Base-by-base conservation (phyloP, 2,797 vertebrate species). In the Podarcis lilfordi region DNA sequence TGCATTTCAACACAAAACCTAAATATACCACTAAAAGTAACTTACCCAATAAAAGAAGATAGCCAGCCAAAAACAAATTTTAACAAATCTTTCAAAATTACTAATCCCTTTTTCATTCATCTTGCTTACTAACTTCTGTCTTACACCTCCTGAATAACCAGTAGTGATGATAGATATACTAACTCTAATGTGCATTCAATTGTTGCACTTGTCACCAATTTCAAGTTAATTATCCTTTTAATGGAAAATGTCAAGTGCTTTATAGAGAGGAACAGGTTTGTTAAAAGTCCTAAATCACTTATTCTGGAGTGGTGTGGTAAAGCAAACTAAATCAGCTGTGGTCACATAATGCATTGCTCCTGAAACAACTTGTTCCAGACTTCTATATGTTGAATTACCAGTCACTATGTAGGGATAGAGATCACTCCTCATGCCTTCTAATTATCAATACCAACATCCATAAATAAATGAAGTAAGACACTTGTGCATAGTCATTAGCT, bases 21-120 rank as follows among this genome's bases (percentile, higher is more conserved):
- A 81, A 71, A 74, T 35, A 69, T 10, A 77, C 66, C 40, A 82
- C n/a, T 2, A 68, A 40, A 84, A 68, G 29, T 21, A 37, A 9
- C 74, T 91, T 87, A 95, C 87, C 92, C 92, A 94, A 25, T 85
- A 88, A 87, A 94, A 85, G 3, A 89, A 87, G 66, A 87, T 74
- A 35, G 89, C 17, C 72, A 86, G 78, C 80, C 68, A 81, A 21
- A 89, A 86, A 40, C 17, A 83, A 50, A 69, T 61, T 86, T 91
- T 93, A 85, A 93, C 27, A 27, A 76, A 80, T 13, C 75, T 5
- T 23, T 93, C 43, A 10, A 68, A 79, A 6, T 59, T 86, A 69
- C 29, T 21, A 6, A 37, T 77, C 1, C 37, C 35, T 7, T 23
- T 29, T 29, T 29, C 81, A 25, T 71, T 82, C 85, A 90, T 86